Evolutionary conservation across 2,113 vertebrate species (phyloP).

Genomic region (Panthera tigris): DNA sequence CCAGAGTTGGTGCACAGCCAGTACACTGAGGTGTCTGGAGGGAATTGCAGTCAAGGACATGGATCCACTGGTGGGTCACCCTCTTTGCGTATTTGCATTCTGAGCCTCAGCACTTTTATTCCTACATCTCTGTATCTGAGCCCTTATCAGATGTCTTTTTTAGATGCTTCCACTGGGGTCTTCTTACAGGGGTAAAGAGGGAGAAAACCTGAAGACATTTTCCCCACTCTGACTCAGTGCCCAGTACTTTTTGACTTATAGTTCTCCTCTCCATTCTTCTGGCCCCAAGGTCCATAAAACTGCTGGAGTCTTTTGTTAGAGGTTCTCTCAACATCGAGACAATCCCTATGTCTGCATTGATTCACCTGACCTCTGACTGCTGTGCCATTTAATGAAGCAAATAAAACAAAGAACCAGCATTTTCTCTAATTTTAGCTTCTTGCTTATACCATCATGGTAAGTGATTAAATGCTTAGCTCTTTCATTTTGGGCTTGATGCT

Average conservation of each 20-base stretch:
- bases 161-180: not conserved
- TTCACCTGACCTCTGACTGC: not conserved
- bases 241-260: not conserved
- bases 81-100: not conserved
- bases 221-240: not conserved
- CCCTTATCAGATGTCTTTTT: not conserved
- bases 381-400: not conserved
- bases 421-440: not conserved
- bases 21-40: not conserved
- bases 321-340: not conserved
- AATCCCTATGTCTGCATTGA: not conserved
- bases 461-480: conserved; percentile 3
- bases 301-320: not conserved
- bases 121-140: not conserved
- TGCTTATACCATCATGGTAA: not conserved
- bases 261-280: not conserved
- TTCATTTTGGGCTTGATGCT: not conserved
- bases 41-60: not conserved
- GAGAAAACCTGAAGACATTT: not conserved
- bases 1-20: not conserved
- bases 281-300: not conserved
- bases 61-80: not conserved
- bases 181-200: not conserved
- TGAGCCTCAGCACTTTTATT: not conserved
- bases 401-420: not conserved